These are phyloP conservation scores for Cryptocephalus primarius DNA, from an alignment of 2,888 invertebrate species.

Conservation along the genomic window DNA sequence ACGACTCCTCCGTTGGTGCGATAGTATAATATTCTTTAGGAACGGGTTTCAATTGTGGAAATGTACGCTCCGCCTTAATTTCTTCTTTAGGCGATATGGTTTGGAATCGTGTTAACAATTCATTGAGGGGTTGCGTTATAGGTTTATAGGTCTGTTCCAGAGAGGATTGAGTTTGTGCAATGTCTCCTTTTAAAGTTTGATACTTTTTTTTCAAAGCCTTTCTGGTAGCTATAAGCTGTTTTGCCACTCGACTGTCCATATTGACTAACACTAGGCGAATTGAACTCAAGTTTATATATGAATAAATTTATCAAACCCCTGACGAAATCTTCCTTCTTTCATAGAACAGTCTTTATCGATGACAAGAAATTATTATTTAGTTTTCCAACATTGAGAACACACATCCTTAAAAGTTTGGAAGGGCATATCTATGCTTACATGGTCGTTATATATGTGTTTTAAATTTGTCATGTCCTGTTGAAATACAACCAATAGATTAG, in stretches of 20 bases:
- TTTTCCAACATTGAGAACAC: constrained; percentile 2
- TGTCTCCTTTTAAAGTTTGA: constrained; percentile 3
- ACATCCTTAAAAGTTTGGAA: constrained; percentile 5
- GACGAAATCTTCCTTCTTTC: constrained; percentile 1
- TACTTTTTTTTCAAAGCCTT: constrained; percentile 3
- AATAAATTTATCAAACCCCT: constrained; percentile 3
- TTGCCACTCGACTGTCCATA: constrained; percentile 2
- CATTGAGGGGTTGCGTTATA: constrained; percentile 5
- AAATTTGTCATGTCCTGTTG: constrained; percentile 6
- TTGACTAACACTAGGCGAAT: background rate
- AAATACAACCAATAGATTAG: constrained; percentile 5
- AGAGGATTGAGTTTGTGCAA: constrained; percentile 1
- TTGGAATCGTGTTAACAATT: background rate
- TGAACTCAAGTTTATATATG: background rate
- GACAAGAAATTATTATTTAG: constrained; percentile 1
- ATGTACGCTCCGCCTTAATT: background rate
- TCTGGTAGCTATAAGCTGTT: constrained; percentile 4
- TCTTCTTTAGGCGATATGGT: too few species aligned
- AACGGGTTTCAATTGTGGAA: too few species aligned
- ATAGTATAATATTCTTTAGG: background rate
- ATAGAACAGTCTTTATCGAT: constrained; percentile 3
- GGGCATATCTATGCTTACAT: constrained; percentile 5
- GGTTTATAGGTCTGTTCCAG: constrained; percentile 4
- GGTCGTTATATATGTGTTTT: constrained; percentile 6
- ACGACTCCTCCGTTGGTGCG: background rate